phyloP scores from a whole-genome alignment of 2,888 invertebrate species.

The Apamea monoglypha region DNA sequence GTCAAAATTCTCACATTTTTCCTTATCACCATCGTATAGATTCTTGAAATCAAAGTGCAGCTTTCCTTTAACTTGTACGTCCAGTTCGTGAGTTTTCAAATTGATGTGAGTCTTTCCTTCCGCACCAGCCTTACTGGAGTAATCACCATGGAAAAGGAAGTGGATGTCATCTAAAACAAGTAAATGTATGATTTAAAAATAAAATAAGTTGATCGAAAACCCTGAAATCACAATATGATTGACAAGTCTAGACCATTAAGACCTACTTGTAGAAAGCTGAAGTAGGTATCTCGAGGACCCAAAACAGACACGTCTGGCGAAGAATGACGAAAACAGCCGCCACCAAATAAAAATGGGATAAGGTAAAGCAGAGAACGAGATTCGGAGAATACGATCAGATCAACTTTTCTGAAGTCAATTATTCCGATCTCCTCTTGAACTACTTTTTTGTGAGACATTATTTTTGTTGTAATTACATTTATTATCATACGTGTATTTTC shows the following conservation, averaged over 20 bases:
- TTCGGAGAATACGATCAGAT: neutral
- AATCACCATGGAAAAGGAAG: slow-evolving; percentile 26
- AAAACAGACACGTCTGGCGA: too few relatives aligned
- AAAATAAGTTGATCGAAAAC: neutral
- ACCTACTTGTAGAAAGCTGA: too few relatives aligned
- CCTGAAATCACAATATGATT: too few relatives aligned
- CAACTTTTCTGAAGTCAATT: neutral
- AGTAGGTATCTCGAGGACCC: too few relatives aligned
- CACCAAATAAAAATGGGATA: too few relatives aligned
- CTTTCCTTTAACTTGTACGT: slow-evolving; percentile 15
- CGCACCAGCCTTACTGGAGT: neutral
- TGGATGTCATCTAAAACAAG: slow-evolving; percentile 31
- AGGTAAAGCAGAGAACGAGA: neutral
- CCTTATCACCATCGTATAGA: slow-evolving; percentile 48
- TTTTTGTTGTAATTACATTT: neutral
- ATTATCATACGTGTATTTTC: neutral
- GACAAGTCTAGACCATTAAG: too few relatives aligned
- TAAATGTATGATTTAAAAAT: neutral
- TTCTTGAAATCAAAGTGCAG: slow-evolving; percentile 36
- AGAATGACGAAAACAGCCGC: too few relatives aligned
- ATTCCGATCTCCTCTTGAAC: neutral
- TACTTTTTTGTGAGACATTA: too few relatives aligned
- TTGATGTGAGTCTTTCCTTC: slow-evolving; percentile 17
- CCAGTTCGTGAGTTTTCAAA: slow-evolving; percentile 28
- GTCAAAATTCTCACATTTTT: slow-evolving; percentile 44